Base-by-base conservation (phyloP, 2,113 vertebrate species). In the Pomatorhinus ruficollis region DNA sequence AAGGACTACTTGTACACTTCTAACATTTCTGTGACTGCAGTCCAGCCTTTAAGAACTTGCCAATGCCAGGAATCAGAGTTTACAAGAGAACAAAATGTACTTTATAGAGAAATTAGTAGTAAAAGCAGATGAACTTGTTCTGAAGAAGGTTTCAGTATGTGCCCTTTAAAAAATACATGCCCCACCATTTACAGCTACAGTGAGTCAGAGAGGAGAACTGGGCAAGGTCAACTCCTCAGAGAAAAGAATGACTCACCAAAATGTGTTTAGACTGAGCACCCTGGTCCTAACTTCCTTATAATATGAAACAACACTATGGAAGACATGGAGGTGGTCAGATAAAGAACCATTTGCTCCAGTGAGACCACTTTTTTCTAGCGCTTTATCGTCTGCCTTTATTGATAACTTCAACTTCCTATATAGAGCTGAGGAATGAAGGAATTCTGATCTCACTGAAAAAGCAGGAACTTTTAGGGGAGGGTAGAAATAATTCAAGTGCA, bases 181-280 rank as follows among this genome's bases (percentile, higher is more conserved):
- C 69, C 52, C 44, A 82, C 28, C 47, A 82, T 70, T 94, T 84
- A 89, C 64, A 84, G 89, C 56, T 78, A 49, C 40, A 78, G 35
- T 95, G 93, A 95, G 89, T 94, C 86, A 95, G 65, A 89, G 56
- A 57, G n/a, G 37, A 90, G 69, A 93, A 94, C 22, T 64, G 82
- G 82, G 61, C 44, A 93, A 90, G 84, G 74, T 57, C 44, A 28
- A 8, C 24, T 87, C 81, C 84, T 87, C 40, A 83, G 91, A 82
- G 77, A 81, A 63, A 91, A 92, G 63, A 91, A 75, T 94, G 87
- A 93, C 45, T 94, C 92, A 95, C 33, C 23, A 82, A 47, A 89
- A 87, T 91, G 42, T 60, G 56, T 44, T 89, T 72, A 68, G 52
- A 64, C 61, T 71, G 44, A 89, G 59, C 25, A 79, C 49, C 39